Conservation (phyloP, 2,113 vertebrate species). For the Spheniscus mendiculus region DNA sequence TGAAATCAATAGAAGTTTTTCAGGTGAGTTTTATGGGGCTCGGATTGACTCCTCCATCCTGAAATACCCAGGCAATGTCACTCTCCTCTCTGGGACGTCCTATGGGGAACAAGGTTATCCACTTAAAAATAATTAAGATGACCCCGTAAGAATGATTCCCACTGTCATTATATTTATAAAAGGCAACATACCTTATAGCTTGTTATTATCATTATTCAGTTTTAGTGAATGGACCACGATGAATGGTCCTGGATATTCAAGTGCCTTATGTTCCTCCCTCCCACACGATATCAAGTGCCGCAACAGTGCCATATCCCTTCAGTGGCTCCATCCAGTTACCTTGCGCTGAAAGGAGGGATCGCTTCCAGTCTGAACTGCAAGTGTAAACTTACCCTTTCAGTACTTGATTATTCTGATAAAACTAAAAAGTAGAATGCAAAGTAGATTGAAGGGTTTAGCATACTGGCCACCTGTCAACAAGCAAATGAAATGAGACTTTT, state of each 20-base stretch:
- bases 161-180: conserved; percentile 13
- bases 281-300: neutral
- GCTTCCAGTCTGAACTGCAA: neutral
- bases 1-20: conserved; percentile 32
- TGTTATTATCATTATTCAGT: conserved; percentile 3
- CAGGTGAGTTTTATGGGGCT: conserved; percentile 6
- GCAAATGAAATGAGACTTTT: neutral
- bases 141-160: conserved; percentile 1
- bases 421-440: neutral
- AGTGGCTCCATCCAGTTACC: neutral
- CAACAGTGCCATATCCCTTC: neutral
- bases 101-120: neutral
- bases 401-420: neutral
- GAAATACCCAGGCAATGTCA: neutral
- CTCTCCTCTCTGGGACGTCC: neutral
- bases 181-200: conserved; percentile 1
- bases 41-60: neutral
- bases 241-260: neutral
- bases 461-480: neutral
- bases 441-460: neutral
- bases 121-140: conserved; percentile 28
- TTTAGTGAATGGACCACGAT: neutral
- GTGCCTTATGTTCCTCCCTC: neutral
- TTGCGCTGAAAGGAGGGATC: neutral
- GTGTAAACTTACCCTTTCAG: neutral